Evolutionary conservation across 1,140 invertebrate genomes (phyloP).

Genomic region (Drosophila repleta): DNA sequence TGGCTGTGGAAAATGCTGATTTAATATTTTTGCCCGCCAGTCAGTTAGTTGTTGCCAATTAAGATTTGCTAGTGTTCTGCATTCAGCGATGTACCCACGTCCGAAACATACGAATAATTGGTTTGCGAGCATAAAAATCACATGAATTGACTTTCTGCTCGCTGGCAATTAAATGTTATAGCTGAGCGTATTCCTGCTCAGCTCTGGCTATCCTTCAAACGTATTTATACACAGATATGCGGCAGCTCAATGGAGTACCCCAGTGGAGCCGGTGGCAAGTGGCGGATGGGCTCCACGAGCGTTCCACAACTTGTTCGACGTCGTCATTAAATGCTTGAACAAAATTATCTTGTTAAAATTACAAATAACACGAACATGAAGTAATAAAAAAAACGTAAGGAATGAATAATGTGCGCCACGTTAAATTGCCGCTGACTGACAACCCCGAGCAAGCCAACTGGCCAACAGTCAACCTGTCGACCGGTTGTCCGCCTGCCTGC

Average conservation of each 20-base stretch:
- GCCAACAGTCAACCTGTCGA: constrained; percentile 39
- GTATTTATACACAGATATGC: constrained; percentile 4
- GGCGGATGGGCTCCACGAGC: constrained; percentile 13
- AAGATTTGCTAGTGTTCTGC: constrained; percentile 53
- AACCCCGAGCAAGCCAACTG: constrained; percentile 23
- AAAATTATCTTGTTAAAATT: constrained; percentile 84
- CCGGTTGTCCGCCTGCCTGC: constrained; percentile 38
- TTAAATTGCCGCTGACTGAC: constrained; percentile 70
- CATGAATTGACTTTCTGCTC: constrained; percentile 73
- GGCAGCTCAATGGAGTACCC: constrained; percentile 46
- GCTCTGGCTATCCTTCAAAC: constrained; percentile 52
- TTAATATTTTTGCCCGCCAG: constrained; percentile 70
- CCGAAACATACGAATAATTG: constrained; percentile 64
- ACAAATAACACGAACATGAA: constrained; percentile 83
- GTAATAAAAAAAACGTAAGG: constrained; percentile 82
- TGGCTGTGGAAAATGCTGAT: constrained; percentile 70
- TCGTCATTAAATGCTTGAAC: constrained; percentile 83
- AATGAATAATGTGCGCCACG: constrained; percentile 82
- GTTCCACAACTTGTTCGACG: constrained; percentile 18
- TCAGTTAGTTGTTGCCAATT: constrained; percentile 54
- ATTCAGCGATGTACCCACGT: constrained; percentile 27
- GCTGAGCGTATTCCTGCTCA: constrained; percentile 16
- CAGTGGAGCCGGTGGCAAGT: constrained; percentile 42
- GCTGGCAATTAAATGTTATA: constrained; percentile 69
- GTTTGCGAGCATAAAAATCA: constrained; percentile 77